A percentile compares a stretch with the other conserved stretches of the same genome.
These are phyloP conservation scores for Dascillus cervinus DNA, from an alignment of 2,888 invertebrate genomes.

Conservation along the genomic window DNA sequence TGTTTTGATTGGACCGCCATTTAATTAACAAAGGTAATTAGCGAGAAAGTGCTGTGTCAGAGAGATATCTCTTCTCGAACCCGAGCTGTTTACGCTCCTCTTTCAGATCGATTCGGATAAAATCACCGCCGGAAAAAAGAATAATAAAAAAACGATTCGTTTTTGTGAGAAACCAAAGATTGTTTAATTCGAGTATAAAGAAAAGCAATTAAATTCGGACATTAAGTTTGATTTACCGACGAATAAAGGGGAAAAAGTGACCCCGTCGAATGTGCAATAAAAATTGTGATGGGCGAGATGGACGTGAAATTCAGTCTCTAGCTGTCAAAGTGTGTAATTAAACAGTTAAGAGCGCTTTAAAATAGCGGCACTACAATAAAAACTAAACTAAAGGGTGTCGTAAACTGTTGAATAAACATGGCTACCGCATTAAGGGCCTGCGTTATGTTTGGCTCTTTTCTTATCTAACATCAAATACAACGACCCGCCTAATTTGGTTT, in stretches of 20 bases:
- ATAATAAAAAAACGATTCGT: too few relatives aligned
- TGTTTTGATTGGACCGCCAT: background rate
- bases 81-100: slow-evolving; percentile 10
- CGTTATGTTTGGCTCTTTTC: slow-evolving; percentile 29
- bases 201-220: too few relatives aligned
- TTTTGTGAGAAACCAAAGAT: too few relatives aligned
- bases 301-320: too few relatives aligned
- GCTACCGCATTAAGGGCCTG: slow-evolving; percentile 35
- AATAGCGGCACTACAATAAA: slow-evolving; percentile 19
- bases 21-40: slow-evolving; percentile 1
- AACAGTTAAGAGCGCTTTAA: background rate
- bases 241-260: too few relatives aligned
- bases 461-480: slow-evolving; percentile 17
- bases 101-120: slow-evolving; percentile 6
- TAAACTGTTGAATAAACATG: slow-evolving; percentile 33
- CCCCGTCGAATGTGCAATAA: too few relatives aligned
- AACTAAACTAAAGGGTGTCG: slow-evolving; percentile 23
- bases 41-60: slow-evolving; percentile 16
- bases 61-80: too few relatives aligned
- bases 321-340: too few relatives aligned
- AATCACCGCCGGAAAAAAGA: too few relatives aligned
- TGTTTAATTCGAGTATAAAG: too few relatives aligned
- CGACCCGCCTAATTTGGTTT: slow-evolving; percentile 14
- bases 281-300: too few relatives aligned
- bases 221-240: background rate